These are phyloP conservation scores for Papilio machaon DNA, from an alignment of 1,140 invertebrate genomes.

Conservation along the genomic window DNA sequence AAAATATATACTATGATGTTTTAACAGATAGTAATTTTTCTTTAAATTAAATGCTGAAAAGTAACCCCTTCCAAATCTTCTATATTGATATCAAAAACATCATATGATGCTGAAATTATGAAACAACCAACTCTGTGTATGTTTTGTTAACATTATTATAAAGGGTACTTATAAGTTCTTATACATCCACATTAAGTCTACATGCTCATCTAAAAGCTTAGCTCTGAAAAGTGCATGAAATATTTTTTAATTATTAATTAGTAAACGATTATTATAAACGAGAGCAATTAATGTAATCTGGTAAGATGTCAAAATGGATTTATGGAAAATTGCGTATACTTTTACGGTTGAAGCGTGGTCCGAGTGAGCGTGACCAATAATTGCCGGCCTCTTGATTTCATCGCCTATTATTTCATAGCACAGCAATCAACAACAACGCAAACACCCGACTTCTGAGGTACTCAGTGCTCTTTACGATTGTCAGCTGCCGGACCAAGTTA, in stretches of 20 bases:
- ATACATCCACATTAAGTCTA: neutral
- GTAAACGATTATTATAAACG: neutral
- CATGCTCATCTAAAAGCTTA: neutral
- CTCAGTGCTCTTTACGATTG: constrained; percentile 59
- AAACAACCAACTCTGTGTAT: neutral
- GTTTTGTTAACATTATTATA: neutral
- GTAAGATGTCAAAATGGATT: constrained; percentile 21
- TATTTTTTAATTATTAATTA: too few species aligned
- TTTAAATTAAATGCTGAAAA: neutral
- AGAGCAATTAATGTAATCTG: constrained; percentile 5
- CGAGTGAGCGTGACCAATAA: constrained; percentile 52
- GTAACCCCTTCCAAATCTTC: neutral
- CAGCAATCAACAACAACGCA: constrained; percentile 43
- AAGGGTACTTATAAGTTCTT: neutral
- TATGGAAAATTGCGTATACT: constrained; percentile 21
- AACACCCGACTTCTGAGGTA: constrained; percentile 22
- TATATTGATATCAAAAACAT: neutral
- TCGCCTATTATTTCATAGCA: constrained; percentile 47
- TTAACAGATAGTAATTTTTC: neutral
- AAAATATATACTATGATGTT: too few species aligned
- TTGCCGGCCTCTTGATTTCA: constrained; percentile 44
- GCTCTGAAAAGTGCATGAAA: too few species aligned
- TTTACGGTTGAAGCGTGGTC: constrained; percentile 25
- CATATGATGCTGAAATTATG: neutral
- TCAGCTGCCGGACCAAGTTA: constrained; percentile 57